Percentiles rank a stretch among this genome's conserved stretches.
phyloP scores from a whole-genome alignment of 2,888 invertebrate species.

The Spatulosminthurus flaviceps region DNA sequence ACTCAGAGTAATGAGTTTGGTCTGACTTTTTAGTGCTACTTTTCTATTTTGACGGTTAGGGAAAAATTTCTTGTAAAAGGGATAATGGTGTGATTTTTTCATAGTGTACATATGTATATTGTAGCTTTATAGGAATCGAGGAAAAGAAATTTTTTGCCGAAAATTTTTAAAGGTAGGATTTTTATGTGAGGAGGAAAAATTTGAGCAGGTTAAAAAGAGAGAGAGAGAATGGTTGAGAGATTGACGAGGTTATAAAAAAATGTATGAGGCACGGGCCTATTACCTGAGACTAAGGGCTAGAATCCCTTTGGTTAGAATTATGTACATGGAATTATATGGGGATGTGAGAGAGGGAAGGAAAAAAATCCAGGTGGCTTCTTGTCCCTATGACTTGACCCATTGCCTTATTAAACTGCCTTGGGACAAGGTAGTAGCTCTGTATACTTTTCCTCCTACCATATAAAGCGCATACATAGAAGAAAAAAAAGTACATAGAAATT shows the following conservation, averaged over 20 bases:
- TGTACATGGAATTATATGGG: background rate
- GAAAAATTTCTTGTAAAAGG: too few relatives aligned
- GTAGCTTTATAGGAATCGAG: too few relatives aligned
- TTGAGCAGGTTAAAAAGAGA: background rate
- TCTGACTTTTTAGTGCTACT: too few relatives aligned
- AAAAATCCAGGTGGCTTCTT: slow-evolving; percentile 42
- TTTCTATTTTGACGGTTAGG: too few relatives aligned
- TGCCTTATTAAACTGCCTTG: slow-evolving; percentile 36
- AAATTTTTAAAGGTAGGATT: too few relatives aligned
- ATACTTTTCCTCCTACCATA: background rate
- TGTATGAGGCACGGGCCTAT: background rate
- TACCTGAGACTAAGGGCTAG: background rate
- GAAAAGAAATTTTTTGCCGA: too few relatives aligned
- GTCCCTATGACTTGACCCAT: slow-evolving; percentile 21
- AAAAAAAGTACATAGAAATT: too few relatives aligned
- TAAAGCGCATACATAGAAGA: background rate
- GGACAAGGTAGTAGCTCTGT: background rate
- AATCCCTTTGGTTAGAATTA: background rate
- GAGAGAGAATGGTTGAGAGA: background rate
- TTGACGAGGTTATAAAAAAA: slow-evolving; percentile 27
- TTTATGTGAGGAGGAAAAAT: background rate
- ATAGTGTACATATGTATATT: too few relatives aligned
- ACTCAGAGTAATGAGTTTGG: too few relatives aligned
- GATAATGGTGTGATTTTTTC: too few relatives aligned
- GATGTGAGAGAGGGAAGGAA: slow-evolving; percentile 22